phyloP scores from a whole-genome alignment of 2,888 invertebrate species.

The Rhagophthalmus giganteus region DNA sequence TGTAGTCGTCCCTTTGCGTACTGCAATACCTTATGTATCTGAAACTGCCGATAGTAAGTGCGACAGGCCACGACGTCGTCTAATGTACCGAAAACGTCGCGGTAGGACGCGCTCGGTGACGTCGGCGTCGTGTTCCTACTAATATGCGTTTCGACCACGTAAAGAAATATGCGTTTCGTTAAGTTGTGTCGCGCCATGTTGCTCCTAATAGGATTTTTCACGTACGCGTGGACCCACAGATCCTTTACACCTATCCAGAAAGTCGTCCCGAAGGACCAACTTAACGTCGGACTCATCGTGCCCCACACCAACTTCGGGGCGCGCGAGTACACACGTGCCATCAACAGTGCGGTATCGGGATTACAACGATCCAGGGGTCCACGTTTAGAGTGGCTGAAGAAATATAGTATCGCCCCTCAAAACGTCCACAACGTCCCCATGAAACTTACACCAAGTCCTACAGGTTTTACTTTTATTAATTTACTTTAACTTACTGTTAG shows the following conservation, averaged over 20 bases:
- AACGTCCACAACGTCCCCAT: slow-evolving; percentile 69
- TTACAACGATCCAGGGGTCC: slow-evolving; percentile 62
- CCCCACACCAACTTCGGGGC: slow-evolving; percentile 67
- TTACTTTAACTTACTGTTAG: no score
- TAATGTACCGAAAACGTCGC: slow-evolving; percentile 25
- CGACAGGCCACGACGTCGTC: slow-evolving; percentile 21
- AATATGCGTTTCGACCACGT: slow-evolving; percentile 10
- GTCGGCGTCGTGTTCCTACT: slow-evolving; percentile 10
- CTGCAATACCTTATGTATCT: slow-evolving; percentile 39
- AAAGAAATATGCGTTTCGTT: slow-evolving; percentile 14
- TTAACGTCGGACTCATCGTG: slow-evolving; percentile 63
- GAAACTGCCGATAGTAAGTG: slow-evolving; percentile 32
- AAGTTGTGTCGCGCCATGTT: slow-evolving; percentile 38
- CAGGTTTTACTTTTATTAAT: slow-evolving; percentile 58
- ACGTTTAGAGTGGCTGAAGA: slow-evolving; percentile 65
- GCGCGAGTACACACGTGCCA: slow-evolving; percentile 68
- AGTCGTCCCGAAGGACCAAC: slow-evolving; percentile 38
- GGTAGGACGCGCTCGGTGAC: slow-evolving; percentile 20
- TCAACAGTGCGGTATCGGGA: slow-evolving; percentile 64
- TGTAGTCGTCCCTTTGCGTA: slow-evolving; percentile 49
- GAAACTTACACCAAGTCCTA: slow-evolving; percentile 74
- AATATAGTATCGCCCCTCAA: slow-evolving; percentile 64
- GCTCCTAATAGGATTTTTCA: slow-evolving; percentile 36
- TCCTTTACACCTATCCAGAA: slow-evolving; percentile 37
- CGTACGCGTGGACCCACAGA: slow-evolving; percentile 38